Evolutionary conservation across 1,140 invertebrate species (phyloP).

Genomic region (Trachymyrmex cornetzi): DNA sequence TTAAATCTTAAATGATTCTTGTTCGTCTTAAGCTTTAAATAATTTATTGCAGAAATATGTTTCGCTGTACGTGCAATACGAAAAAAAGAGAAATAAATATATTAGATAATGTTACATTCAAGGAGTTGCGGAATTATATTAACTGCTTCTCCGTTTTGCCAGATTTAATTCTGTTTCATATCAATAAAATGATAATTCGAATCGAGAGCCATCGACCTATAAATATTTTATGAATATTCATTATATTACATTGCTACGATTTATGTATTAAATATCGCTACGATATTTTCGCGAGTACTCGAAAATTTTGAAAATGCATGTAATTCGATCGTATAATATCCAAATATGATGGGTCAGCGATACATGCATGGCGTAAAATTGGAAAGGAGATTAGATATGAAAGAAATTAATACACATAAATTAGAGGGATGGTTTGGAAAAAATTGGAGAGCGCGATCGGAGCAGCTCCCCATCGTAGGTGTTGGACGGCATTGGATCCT

Average conservation of each 20-base stretch:
- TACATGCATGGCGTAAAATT: not conserved
- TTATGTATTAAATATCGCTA: slow-evolving; percentile 3
- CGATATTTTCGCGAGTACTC: not conserved
- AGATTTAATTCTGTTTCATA: slow-evolving; percentile 36
- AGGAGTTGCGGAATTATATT: not conserved
- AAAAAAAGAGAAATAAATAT: not conserved
- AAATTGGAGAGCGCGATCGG: not conserved
- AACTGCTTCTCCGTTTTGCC: not conserved
- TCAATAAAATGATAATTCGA: slow-evolving; percentile 35
- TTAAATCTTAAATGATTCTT: not conserved
- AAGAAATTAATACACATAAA: slow-evolving; percentile 11
- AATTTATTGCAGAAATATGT: not conserved
- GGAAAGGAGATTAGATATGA: not conserved
- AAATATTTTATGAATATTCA: slow-evolving; percentile 51
- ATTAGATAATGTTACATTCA: slow-evolving; percentile 4
- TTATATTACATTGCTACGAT: not conserved
- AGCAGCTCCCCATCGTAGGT: not conserved
- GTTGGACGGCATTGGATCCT: slow-evolving; percentile 22
- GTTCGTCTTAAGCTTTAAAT: not conserved
- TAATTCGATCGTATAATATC: slow-evolving; percentile 13
- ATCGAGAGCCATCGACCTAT: slow-evolving; percentile 5
- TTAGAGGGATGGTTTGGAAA: not conserved
- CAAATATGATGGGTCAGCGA: not conserved
- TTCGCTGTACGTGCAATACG: not conserved
- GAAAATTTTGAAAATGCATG: slow-evolving; percentile 30